These are phyloP conservation scores for Erebia palarica DNA, from an alignment of 2,888 invertebrate species.

Conservation along the genomic window DNA sequence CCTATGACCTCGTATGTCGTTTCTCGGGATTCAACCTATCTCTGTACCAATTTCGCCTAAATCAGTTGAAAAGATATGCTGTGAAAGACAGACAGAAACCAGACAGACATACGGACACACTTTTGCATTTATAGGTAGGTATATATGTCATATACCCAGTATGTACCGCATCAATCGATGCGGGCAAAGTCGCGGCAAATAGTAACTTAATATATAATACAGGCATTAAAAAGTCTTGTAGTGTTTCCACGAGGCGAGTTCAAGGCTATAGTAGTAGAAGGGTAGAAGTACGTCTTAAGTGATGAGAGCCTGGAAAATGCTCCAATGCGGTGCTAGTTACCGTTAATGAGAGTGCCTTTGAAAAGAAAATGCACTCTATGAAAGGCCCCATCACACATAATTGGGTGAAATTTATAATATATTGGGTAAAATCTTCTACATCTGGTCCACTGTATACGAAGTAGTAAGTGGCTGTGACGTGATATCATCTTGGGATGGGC, in stretches of 20 bases:
- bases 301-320: constrained; percentile 46
- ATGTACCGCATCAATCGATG: background rate
- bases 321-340: constrained; percentile 30
- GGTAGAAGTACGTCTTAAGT: constrained; percentile 34
- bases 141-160: too few relatives aligned
- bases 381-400: background rate
- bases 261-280: constrained; percentile 52
- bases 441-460: too few relatives aligned
- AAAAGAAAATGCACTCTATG: background rate
- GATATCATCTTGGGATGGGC: too few relatives aligned
- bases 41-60: too few relatives aligned
- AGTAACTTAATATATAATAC: background rate
- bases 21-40: too few relatives aligned
- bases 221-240: constrained; percentile 33
- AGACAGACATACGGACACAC: too few relatives aligned
- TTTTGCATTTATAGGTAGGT: too few relatives aligned
- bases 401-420: too few relatives aligned
- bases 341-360: constrained; percentile 26
- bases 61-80: too few relatives aligned
- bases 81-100: too few relatives aligned
- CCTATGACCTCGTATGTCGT: too few relatives aligned
- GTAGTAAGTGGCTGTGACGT: background rate
- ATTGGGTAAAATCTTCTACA: too few relatives aligned
- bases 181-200: background rate
- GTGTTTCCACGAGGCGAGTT: constrained; percentile 60